phyloP scores from a whole-genome alignment of 2,888 invertebrate species.

The Lycaena phlaeas region DNA sequence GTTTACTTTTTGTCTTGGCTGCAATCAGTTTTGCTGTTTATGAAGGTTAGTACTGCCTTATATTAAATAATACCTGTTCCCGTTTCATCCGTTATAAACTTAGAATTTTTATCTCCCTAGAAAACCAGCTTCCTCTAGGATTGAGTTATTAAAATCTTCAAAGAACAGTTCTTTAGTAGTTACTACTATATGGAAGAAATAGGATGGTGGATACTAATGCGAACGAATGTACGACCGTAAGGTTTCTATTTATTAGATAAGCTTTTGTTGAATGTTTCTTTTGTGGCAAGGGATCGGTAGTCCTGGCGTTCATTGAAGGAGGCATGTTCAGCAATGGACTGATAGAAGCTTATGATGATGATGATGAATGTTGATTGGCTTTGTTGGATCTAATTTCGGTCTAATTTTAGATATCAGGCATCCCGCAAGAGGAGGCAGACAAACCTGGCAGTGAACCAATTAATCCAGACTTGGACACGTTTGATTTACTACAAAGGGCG shows the following conservation, averaged over 20 bases:
- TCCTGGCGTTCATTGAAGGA: too few species aligned
- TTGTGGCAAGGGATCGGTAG: not conserved
- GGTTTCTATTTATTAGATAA: too few species aligned
- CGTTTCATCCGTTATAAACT: too few species aligned
- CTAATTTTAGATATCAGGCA: constrained; percentile 36
- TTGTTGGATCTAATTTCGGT: too few species aligned
- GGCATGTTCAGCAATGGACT: too few species aligned
- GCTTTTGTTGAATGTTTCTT: not conserved
- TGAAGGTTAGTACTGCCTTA: constrained; percentile 42
- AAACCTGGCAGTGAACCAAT: constrained; percentile 35
- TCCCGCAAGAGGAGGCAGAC: constrained; percentile 49
- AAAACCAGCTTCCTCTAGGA: too few species aligned
- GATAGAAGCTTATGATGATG: not conserved
- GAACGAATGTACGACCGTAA: not conserved
- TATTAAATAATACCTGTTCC: not conserved
- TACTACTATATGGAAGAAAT: too few species aligned
- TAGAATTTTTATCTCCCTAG: too few species aligned
- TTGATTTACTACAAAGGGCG: constrained; percentile 47
- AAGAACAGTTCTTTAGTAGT: too few species aligned
- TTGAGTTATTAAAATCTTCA: too few species aligned
- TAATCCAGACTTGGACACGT: constrained; percentile 47
- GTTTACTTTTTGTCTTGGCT: constrained; percentile 88
- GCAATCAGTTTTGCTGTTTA: constrained; percentile 86
- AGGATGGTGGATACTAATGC: too few species aligned
- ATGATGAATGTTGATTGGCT: too few species aligned